Percentiles rank a stretch among this genome's conserved stretches.
These are phyloP conservation scores for Pachycephala philippinensis DNA, from an alignment of 2,113 vertebrate genomes.

Conservation along the genomic window DNA sequence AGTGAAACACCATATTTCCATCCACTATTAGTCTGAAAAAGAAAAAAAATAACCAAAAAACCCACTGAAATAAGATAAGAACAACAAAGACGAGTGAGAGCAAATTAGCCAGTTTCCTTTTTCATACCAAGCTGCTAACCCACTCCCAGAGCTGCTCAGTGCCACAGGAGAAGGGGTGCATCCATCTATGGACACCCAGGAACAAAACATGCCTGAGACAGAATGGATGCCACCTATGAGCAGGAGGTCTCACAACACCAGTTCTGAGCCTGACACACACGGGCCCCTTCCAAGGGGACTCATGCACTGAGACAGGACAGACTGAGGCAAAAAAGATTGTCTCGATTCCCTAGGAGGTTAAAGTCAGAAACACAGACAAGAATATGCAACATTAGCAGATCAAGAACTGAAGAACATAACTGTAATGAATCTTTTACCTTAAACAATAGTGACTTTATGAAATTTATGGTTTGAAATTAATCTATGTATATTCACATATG, in stretches of 20 bases:
- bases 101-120: not conserved
- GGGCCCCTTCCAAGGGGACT: not conserved
- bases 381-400: not conserved
- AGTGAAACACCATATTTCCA: slow-evolving; percentile 92
- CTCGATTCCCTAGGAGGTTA: not conserved
- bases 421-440: not conserved
- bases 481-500: not conserved
- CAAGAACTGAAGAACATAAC: not conserved
- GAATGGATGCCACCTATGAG: not conserved
- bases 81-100: not conserved
- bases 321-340: not conserved
- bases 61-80: not conserved
- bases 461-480: not conserved
- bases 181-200: not conserved
- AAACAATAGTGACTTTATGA: not conserved
- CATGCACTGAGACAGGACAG: fast-evolving
- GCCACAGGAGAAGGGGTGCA: not conserved
- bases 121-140: not conserved
- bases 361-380: not conserved
- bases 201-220: not conserved
- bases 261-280: not conserved
- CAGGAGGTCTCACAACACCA: not conserved
- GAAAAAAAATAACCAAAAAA: not conserved
- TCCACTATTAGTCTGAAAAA: slow-evolving; percentile 84
- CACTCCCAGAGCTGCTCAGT: not conserved